These are phyloP conservation scores for Eulemur rufifrons DNA, from an alignment of 2,113 vertebrate species.

Conservation along the genomic window DNA sequence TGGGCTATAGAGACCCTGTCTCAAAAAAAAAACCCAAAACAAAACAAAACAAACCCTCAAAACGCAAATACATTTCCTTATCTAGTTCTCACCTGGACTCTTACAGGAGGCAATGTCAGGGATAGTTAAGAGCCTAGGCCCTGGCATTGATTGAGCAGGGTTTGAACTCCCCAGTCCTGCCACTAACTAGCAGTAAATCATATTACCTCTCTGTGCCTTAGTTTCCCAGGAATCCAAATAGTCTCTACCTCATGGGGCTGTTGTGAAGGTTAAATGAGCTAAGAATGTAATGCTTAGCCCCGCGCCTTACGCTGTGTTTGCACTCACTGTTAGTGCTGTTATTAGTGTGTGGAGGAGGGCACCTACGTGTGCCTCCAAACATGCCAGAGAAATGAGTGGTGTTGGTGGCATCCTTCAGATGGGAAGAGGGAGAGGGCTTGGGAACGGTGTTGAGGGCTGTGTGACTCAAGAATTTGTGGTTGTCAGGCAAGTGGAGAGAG, in stretches of 20 bases:
- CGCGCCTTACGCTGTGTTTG: fast-evolving
- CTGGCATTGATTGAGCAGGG: neutral
- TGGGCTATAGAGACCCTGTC: neutral
- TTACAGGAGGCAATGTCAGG: neutral
- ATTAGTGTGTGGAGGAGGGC: neutral
- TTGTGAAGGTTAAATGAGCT: neutral
- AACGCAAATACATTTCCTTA: neutral
- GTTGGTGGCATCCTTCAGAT: neutral
- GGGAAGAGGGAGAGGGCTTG: neutral
- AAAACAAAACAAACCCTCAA: no score
- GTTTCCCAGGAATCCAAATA: neutral
- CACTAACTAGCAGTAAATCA: neutral
- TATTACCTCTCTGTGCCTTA: neutral
- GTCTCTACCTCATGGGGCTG: neutral
- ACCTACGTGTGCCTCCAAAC: neutral
- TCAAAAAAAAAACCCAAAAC: neutral
- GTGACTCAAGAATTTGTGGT: neutral
- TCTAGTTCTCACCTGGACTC: neutral
- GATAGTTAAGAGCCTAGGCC: neutral
- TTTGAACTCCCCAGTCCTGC: neutral
- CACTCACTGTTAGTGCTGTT: neutral
- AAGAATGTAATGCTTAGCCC: neutral
- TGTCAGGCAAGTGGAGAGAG: neutral
- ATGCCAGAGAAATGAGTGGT: neutral
- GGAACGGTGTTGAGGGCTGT: neutral